Base-by-base conservation (phyloP, 2,797 vertebrate genomes). In the Spondyliosoma cantharus region DNA sequence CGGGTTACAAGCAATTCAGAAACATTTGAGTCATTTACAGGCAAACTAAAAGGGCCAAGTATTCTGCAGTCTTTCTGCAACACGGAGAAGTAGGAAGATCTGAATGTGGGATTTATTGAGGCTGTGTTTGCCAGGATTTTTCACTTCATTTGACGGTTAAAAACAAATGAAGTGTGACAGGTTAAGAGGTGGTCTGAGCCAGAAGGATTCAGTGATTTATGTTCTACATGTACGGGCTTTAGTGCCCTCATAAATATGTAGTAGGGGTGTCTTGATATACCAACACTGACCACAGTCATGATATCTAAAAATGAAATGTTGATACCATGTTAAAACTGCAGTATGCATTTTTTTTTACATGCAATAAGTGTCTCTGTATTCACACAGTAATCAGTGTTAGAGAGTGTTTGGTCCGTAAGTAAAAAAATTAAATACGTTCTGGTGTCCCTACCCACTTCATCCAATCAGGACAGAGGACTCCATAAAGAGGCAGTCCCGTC, bases 1-100 rank as follows among this genome's bases (percentile, higher is more conserved):
- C 49, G 64, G 60, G 20, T 71, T 76, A 17, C 12, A 5, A 20
- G 42, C 29, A 70, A 71, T 84, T 84, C 63, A 77, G 53, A 53
- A 59, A 64, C 5, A 63, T 66, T 74, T 71, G 14, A 63, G 15
- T 42, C 48, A 27, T 48, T 64, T 68, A 59, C 70, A 81, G 2
- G 57, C 42, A 9, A 37, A 69, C n/a, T 60, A 29, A 77, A 65
- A 62, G 9, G 58, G 25, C 32, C 16, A n/a, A 60, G n/a, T 52
- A 37, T 56, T 48, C 32, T 69, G 42, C 3, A 15, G 37, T 3
- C 54, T 32, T 7, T 48, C 37, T 65, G 58, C 16, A 27, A 43
- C 13, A 48, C 9, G 43, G 3, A 24, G 22, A 76, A 74, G 67
- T 54, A 7, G 32, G 46, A 27, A 65, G 9, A 71, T 37, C 32